phyloP scores from a whole-genome alignment of 2,113 vertebrate species.

The Pimephales promelas region DNA sequence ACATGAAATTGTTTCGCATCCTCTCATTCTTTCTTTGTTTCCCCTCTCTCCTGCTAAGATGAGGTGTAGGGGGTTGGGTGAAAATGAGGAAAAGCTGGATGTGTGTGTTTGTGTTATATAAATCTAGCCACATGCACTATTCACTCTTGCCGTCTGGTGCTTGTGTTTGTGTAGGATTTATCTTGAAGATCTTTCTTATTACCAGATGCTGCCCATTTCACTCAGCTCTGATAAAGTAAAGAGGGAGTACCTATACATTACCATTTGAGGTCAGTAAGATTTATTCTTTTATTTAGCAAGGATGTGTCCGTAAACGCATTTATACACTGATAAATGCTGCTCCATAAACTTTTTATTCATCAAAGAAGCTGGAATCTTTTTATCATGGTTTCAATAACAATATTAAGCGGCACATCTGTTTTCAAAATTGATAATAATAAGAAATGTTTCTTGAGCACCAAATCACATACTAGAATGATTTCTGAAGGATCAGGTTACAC shows the following conservation, averaged over 20 bases:
- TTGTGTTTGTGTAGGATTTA: conserved; percentile 60
- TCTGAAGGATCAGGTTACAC: not conserved
- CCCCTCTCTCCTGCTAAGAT: conserved; percentile 55
- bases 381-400: not conserved
- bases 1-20: conserved; percentile 40
- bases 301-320: not conserved
- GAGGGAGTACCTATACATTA: not conserved
- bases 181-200: conserved; percentile 57
- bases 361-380: not conserved
- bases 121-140: conserved; percentile 3
- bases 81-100: conserved; percentile 43
- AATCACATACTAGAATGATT: not conserved
- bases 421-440: too few relatives aligned
- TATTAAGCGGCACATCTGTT: too few relatives aligned
- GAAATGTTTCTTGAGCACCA: not conserved
- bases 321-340: too few relatives aligned
- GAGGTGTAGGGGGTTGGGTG: conserved; percentile 66
- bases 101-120: conserved; percentile 38
- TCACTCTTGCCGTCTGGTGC: conserved; percentile 1
- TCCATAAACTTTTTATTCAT: not conserved
- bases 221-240: conserved; percentile 35
- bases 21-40: conserved; percentile 62
- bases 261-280: not conserved
- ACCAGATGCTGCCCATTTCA: conserved; percentile 50
- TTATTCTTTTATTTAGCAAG: not conserved